Base-by-base conservation (phyloP, 2,113 vertebrate genomes). In the Xenus cinereus region DNA sequence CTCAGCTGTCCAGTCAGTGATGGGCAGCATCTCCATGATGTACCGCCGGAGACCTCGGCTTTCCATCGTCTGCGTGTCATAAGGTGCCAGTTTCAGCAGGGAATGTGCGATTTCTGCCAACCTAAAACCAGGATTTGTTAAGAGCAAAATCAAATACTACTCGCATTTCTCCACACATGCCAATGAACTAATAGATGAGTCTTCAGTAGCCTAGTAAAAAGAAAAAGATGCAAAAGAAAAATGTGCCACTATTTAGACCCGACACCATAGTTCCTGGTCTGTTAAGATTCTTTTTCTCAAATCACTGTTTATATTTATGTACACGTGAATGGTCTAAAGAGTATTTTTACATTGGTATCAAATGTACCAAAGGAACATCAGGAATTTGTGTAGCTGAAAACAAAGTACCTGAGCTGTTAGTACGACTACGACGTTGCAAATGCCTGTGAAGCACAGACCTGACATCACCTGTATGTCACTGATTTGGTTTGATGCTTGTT, bases 51-150 rank as follows among this genome's bases (percentile, higher is more conserved):
- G 98, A 12, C 99, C 99, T 10, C 99, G 98, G 97, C 99, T 99
- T 95, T 99, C 99, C 99, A 99, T 99, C 2, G 99, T 99, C 98
- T 99, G 98, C 0, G 99, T 99, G 98, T 99, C 99, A 2, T 99
- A 99, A 0, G 99, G 99, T 14, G 99, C 99, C 97, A 99, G 96
- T 97, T 99, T 99, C 96, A 99, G 98, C 78, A 99, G 98, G 51
- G 99, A 99, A 66, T 99, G 99, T 15, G 99, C 99, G 0, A 99
- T 99, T 97, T 99, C 99, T 18, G 99, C 99, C 98, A 99, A 96
- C 63, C 99, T 99, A 96, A 83, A 96, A 82, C 18, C 50, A 82
- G n/a, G 15, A 22, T 75, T 39, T 10, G 7, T 73, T 9, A 60
- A 63, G 54, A 82, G 91, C 41, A 74, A 63, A 79, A 37, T 20